Conservation (phyloP, 1,140 invertebrate species). For the Trichonephila clavipes region DNA sequence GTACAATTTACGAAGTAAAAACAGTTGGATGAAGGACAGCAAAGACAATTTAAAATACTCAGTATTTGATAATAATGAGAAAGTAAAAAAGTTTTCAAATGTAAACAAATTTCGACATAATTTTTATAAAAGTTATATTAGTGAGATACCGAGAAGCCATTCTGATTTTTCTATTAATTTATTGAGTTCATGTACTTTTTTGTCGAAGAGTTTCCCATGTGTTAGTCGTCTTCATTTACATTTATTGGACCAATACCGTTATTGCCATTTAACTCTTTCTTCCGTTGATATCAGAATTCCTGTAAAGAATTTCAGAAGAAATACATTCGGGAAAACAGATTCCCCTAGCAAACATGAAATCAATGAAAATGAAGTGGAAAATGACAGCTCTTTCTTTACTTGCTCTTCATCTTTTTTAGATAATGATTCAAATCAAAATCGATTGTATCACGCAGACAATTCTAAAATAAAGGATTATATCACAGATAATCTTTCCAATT, state of each 20-base stretch:
- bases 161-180: background rate
- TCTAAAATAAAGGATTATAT: background rate
- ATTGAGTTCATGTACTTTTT: background rate
- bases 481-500: background rate
- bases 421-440: background rate
- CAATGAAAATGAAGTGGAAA: background rate
- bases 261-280: background rate
- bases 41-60: background rate
- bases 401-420: background rate
- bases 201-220: background rate
- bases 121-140: background rate
- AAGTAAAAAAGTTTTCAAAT: background rate
- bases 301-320: background rate
- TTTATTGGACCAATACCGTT: background rate
- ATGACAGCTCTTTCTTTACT: background rate
- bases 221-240: background rate
- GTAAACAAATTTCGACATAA: background rate
- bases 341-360: background rate
- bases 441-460: background rate
- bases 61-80: background rate
- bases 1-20: background rate
- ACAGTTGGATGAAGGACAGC: background rate
- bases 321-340: background rate
- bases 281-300: background rate
- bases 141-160: background rate